Evolutionary conservation across 2,113 vertebrate genomes (phyloP), one percentile per base, ranked within the genome.

Genomic region (Todiramphus chloris): DNA sequence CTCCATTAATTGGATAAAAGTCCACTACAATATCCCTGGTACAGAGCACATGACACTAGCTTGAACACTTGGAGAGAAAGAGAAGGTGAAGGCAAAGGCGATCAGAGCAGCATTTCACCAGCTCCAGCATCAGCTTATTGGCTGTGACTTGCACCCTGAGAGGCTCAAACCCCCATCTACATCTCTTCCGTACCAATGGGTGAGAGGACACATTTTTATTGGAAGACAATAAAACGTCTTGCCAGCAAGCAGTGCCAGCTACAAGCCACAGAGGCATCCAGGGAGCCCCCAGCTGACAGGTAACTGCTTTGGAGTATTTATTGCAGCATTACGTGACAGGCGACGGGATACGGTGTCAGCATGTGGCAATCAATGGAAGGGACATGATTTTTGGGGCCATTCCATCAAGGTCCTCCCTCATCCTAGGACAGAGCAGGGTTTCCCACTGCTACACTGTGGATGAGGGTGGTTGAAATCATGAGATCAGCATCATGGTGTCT

Each of bases 41-140:
- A 16, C 56, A 75, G 25, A 84, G 66, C 69, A 68, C 33, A 20
- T 2, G 4, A 75, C 43, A 50, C 48, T 43, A 50, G 24, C 41
- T 43, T 62, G 46, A 82, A 35, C 15, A 7, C 37, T 35, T 28
- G 35, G 35, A 76, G 51, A 59, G 21, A 48, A 33, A 68, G 58
- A 79, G n/a, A 16, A 37, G 55, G 20, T 11, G 19, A 55, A 63
- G 51, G 28, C 50, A 87, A 46, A 59, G 27, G 25, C 0, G 0
- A 59, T 10, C 27, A 33, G 48, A 58, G 50, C 62, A 90, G 58
- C 18, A 21, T 81, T 81, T 69, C 66, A 64, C 12, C 30, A 56
- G 35, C 35, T 33, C 39, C 63, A 89, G 44, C 4, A 1, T 4
- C 69, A 51, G 17, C 41, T 73, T 2, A 0, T 8, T 3, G 2